Evolutionary conservation across 2,888 invertebrate species (phyloP).

Genomic region (Catocala nupta): DNA sequence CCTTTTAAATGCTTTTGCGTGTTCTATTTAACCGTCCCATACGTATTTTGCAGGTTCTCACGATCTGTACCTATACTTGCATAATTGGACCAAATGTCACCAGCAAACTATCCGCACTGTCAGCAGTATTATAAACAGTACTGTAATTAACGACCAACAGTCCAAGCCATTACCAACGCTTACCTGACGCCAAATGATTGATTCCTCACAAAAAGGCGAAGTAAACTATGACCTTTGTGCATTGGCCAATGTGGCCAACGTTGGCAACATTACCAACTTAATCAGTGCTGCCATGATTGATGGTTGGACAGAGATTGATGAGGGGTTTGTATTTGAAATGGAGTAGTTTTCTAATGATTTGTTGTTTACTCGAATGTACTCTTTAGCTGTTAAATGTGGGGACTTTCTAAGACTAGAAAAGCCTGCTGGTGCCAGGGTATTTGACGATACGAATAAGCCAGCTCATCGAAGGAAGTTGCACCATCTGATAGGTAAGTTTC

Average conservation of each 20-base stretch:
- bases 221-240: not conserved
- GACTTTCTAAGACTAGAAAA: too few relatives aligned
- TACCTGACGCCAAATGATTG: slow-evolving; percentile 1
- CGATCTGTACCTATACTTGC: too few relatives aligned
- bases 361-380: not conserved
- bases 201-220: slow-evolving; percentile 2
- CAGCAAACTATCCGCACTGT: too few relatives aligned
- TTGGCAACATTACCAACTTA: slow-evolving; percentile 37
- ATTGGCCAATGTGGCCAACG: slow-evolving; percentile 6
- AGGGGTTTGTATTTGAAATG: not conserved
- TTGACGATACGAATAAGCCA: too few relatives aligned
- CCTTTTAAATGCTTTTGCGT: too few relatives aligned
- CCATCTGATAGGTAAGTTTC: too few relatives aligned
- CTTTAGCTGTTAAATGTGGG: not conserved
- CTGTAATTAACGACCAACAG: not conserved
- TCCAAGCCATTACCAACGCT: not conserved
- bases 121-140: not conserved
- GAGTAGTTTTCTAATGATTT: slow-evolving; percentile 7
- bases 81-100: too few relatives aligned
- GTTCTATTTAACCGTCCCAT: too few relatives aligned
- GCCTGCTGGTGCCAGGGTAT: too few relatives aligned
- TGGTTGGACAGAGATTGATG: slow-evolving; percentile 11
- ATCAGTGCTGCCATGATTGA: slow-evolving; percentile 42
- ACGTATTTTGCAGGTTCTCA: too few relatives aligned
- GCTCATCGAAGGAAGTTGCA: too few relatives aligned